Evolutionary conservation across 2,888 invertebrate genomes (phyloP).

Genomic region (Amphipoea oculea): DNA sequence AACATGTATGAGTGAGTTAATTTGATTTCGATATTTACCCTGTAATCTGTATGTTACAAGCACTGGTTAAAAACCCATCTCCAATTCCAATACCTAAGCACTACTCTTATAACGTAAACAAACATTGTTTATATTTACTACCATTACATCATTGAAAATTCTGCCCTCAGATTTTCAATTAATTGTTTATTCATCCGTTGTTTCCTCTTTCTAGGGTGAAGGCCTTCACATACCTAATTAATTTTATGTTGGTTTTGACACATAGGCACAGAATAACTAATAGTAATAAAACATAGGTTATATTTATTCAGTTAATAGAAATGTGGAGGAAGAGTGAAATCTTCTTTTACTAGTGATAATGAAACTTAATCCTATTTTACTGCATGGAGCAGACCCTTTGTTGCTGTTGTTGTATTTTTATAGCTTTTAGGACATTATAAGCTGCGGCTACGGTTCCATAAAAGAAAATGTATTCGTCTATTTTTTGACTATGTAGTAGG

Average conservation of each 20-base stretch:
- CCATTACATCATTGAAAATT: conserved; percentile 5
- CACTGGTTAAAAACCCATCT: background rate
- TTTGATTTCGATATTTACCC: background rate
- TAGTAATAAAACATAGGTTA: background rate
- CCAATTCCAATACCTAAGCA: background rate
- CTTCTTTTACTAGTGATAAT: conserved; percentile 9
- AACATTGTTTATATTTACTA: conserved; percentile 7
- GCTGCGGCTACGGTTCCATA: too few relatives aligned
- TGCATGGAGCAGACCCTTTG: background rate
- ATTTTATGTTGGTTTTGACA: background rate
- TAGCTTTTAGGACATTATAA: background rate
- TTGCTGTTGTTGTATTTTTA: conserved; percentile 6
- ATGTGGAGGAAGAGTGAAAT: conserved; percentile 18
- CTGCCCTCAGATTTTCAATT: background rate
- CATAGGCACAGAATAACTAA: too few relatives aligned
- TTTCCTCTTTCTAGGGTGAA: background rate
- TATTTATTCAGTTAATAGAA: conserved; percentile 17
- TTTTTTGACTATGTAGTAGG: background rate
- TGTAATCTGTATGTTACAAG: background rate
- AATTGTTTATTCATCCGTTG: conserved; percentile 22
- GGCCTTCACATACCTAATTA: background rate
- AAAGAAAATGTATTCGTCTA: background rate
- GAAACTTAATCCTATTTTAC: conserved; percentile 16
- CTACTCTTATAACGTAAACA: conserved; percentile 12
- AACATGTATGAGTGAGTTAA: background rate